Evolutionary conservation across 2,113 vertebrate species (phyloP).

Genomic region (Cacatua alba): DNA sequence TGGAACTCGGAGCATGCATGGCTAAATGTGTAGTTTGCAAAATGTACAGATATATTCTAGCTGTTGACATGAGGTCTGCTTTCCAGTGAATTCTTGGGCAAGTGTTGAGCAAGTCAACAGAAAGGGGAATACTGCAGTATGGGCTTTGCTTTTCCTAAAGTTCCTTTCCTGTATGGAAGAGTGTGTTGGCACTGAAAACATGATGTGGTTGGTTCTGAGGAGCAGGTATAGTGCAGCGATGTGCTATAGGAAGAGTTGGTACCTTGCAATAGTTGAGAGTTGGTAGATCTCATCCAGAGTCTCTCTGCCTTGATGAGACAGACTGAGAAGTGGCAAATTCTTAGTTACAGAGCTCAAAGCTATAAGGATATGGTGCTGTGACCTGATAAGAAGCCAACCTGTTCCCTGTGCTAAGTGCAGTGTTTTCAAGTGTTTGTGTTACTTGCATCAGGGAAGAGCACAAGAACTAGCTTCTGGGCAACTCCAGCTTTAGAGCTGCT

Average conservation of each 20-base stretch:
- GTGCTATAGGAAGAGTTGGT: background rate
- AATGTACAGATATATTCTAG: background rate
- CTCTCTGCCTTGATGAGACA: rapidly evolving
- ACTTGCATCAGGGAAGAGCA: background rate
- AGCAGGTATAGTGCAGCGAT: background rate
- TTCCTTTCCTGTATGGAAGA: background rate
- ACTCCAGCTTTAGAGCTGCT: background rate
- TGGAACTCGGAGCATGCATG: background rate
- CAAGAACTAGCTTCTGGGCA: background rate
- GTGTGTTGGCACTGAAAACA: rapidly evolving
- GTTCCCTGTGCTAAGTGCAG: rapidly evolving
- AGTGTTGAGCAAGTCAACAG: background rate
- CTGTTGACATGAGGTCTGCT: background rate
- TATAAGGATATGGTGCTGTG: background rate
- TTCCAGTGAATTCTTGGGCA: background rate
- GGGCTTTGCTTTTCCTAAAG: background rate
- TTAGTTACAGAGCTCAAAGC: background rate
- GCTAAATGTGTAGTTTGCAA: background rate
- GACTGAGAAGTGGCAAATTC: background rate
- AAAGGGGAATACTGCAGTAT: background rate
- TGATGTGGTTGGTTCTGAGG: background rate
- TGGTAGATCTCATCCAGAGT: background rate
- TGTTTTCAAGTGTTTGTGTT: background rate
- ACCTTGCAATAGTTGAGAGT: background rate
- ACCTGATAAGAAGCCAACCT: background rate